Percentiles rank a stretch among this genome's conserved stretches.
phyloP scores from a whole-genome alignment of 2,888 invertebrate genomes.

The Cheilosia grossa region DNA sequence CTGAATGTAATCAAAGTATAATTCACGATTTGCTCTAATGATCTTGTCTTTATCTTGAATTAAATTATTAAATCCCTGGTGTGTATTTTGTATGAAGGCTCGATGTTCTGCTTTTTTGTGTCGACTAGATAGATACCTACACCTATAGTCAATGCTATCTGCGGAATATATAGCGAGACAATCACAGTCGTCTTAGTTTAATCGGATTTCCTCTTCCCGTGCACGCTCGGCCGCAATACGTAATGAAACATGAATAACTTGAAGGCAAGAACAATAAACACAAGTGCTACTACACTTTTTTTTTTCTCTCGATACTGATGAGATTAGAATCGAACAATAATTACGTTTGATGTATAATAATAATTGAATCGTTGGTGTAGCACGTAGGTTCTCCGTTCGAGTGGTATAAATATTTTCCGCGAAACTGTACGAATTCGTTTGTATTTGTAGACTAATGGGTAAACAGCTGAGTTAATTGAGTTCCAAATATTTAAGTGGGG shows the following conservation, averaged over 20 bases:
- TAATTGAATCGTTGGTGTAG: conserved; percentile 46
- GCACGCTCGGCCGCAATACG: conserved; percentile 4
- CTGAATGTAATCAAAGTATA: conserved; percentile 69
- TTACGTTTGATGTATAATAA: conserved; percentile 39
- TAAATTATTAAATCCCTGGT: conserved; percentile 59
- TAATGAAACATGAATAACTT: conserved; percentile 46
- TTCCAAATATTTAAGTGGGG: conserved; percentile 19
- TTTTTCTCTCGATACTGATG: conserved; percentile 40
- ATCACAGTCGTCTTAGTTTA: conserved; percentile 35
- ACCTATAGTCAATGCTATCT: conserved; percentile 34
- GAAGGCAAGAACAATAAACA: conserved; percentile 44
- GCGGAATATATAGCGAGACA: conserved; percentile 33
- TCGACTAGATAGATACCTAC: background rate
- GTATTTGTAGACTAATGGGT: conserved; percentile 11
- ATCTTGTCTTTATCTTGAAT: conserved; percentile 72
- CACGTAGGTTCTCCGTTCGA: conserved; percentile 17
- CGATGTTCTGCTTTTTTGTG: background rate
- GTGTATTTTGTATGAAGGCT: conserved; percentile 12
- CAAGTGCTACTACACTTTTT: conserved; percentile 39
- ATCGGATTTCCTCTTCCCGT: conserved; percentile 61
- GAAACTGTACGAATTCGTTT: conserved; percentile 3
- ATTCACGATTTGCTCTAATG: conserved; percentile 74
- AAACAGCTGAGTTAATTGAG: conserved; percentile 14
- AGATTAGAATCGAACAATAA: conserved; percentile 69
- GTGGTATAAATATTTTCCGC: conserved; percentile 2